These are phyloP conservation scores for Amphilophus citrinellus DNA, from an alignment of 2,113 vertebrate genomes.

Conservation along the genomic window DNA sequence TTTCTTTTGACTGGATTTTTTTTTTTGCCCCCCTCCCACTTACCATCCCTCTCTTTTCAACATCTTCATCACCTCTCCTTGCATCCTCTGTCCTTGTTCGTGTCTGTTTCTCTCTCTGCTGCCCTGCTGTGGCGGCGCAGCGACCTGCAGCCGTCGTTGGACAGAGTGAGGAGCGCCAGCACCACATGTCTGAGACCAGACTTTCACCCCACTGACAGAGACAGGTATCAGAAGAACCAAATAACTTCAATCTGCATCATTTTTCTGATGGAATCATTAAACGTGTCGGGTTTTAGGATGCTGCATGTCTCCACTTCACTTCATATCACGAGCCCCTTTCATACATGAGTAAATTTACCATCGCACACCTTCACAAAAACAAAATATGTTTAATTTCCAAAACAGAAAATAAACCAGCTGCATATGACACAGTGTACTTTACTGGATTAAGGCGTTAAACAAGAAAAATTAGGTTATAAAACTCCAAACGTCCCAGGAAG, in stretches of 20 bases:
- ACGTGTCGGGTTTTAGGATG: neutral
- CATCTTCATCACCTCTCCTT: neutral
- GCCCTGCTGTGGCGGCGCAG: constrained; percentile 89
- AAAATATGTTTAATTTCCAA: neutral
- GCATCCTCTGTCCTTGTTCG: constrained; percentile 16
- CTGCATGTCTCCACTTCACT: constrained; percentile 26
- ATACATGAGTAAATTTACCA: constrained; percentile 63
- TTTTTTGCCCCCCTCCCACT: constrained; percentile 13
- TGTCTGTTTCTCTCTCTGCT: constrained; percentile 78
- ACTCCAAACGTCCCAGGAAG: neutral
- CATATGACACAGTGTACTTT: neutral
- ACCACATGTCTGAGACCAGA: constrained; percentile 99
- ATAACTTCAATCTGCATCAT: neutral
- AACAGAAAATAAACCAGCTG: neutral
- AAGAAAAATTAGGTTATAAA: neutral
- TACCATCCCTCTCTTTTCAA: neutral
- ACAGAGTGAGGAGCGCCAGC: constrained; percentile 99
- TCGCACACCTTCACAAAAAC: neutral
- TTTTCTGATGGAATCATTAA: constrained; percentile 16
- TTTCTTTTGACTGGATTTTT: neutral
- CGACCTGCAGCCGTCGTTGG: constrained; percentile 98
- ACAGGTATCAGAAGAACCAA: constrained; percentile 86
- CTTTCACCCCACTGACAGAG: constrained; percentile 96
- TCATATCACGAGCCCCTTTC: constrained; percentile 37
- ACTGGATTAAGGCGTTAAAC: neutral